Base-by-base conservation (phyloP, 2,113 vertebrate species). In the Neoarius graeffei region DNA sequence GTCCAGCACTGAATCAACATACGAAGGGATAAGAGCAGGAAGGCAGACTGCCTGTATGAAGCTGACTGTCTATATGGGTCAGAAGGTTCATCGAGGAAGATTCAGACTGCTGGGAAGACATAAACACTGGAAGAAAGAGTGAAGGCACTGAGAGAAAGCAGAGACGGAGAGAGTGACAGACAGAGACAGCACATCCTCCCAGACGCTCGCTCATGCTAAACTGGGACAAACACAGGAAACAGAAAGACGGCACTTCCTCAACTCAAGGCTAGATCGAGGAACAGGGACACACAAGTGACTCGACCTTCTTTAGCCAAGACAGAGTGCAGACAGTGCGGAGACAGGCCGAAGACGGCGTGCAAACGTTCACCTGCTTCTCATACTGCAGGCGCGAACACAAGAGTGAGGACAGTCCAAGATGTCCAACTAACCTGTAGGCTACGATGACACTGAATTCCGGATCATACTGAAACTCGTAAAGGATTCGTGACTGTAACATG, bases 1-100 rank as follows among this genome's bases (percentile, higher is more conserved):
- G 67, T 25, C 57, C 56, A 50, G 7, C 64, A n/a, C 91, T 91
- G 81, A 91, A 91, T 77, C 86, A 91, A 89, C 84, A 91, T 13
- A 60, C 17, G 3, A 64, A 48, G 42, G 57, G 64, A 90, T 77
- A 89, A 86, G 80, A 71, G 20, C 80, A 89, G 90, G 83, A 87
- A 90, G 81, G 9, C 82, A 79, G 69, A 74, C 67, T 15, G 30
- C 8, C 27, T 86, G 57, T 77, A 62, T 69, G 56, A 14, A 23
- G 73, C 54, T 35, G 71, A 57, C 66, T 83, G 87, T 56, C 84
- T 84, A 1, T 88, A 13, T 88, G 84, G 71, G 88, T 91, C 81
- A 59, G 35, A 35, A n/a, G 73, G 88, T 85, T 87, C 71, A 74
- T 77, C 62, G 35, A 73, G 85, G 82, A 88, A 23, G 57, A 73